Conservation (phyloP, 2,113 vertebrate species). For the Lycaon pictus region DNA sequence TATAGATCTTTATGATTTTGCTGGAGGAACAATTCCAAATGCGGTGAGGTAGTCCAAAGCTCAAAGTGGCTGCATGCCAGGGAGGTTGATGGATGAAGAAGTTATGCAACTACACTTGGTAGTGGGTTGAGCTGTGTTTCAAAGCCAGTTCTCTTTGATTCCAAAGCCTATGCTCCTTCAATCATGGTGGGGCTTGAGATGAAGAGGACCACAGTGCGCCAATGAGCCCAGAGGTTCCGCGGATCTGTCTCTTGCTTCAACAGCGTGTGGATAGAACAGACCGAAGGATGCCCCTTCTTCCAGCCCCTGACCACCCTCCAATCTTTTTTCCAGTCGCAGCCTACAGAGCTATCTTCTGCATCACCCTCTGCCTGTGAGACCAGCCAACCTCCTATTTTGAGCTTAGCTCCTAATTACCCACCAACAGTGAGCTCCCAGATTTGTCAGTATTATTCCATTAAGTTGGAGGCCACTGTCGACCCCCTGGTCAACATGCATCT, state of each 20-base stretch:
- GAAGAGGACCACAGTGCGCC: neutral
- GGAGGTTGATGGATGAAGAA: neutral
- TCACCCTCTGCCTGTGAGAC: neutral
- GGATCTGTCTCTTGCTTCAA: neutral
- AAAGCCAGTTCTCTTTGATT: neutral
- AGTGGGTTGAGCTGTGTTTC: neutral
- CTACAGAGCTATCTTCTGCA: neutral
- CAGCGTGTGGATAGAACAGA: neutral
- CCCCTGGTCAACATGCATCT: neutral
- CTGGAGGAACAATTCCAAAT: neutral
- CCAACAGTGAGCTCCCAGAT: neutral
- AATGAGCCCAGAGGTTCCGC: neutral
- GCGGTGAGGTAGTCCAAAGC: neutral
- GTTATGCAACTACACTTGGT: neutral
- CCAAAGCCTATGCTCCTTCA: neutral
- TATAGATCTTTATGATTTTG: neutral
- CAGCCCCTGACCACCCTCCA: neutral
- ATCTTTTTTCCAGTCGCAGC: neutral
- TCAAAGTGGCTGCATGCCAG: neutral
- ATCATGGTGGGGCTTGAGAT: neutral
- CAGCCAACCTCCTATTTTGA: neutral
- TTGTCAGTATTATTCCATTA: neutral
- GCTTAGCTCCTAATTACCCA: neutral
- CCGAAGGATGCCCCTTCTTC: neutral
- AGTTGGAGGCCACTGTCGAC: accelerated